Percentiles rank a stretch among this genome's conserved stretches.
These are phyloP conservation scores for Matsumyia berberina DNA, from an alignment of 2,888 invertebrate species.

Conservation along the genomic window DNA sequence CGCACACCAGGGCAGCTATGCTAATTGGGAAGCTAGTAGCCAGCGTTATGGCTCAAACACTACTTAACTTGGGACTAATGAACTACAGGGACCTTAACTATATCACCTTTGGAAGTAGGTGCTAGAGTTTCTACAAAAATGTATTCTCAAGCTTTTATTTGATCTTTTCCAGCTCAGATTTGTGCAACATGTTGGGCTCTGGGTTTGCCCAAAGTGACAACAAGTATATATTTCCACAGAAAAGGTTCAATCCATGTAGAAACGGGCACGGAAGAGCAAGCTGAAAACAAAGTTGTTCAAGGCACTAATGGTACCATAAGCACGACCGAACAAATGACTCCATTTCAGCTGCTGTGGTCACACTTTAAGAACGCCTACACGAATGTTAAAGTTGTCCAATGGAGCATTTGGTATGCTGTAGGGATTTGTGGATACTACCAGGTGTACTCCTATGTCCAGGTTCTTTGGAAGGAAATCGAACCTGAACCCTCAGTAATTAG, in stretches of 20 bases:
- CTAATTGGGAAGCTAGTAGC: conserved; percentile 89
- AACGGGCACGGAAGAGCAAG: neutral
- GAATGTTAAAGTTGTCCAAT: conserved; percentile 87
- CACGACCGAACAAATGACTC: conserved; percentile 48
- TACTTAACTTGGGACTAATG: conserved; percentile 86
- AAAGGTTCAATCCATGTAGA: conserved; percentile 57
- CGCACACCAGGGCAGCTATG: conserved; percentile 89
- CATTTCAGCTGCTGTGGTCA: conserved; percentile 85
- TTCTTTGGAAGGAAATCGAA: conserved; percentile 88
- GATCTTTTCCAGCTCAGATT: conserved; percentile 85
- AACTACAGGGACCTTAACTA: conserved; percentile 89
- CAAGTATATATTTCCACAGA: conserved; percentile 88
- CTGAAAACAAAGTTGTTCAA: conserved; percentile 6
- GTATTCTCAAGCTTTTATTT: conserved; percentile 12
- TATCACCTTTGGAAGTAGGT: conserved; percentile 87
- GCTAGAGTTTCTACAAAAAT: neutral
- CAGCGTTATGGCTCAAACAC: conserved; percentile 87
- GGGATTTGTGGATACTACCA: conserved; percentile 90
- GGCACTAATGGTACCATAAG: conserved; percentile 80
- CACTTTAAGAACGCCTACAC: conserved; percentile 87
- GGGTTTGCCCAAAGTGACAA: conserved; percentile 87
- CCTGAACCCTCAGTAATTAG: conserved; percentile 81
- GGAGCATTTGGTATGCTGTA: conserved; percentile 92
- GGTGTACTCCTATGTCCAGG: conserved; percentile 89
- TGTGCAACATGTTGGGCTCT: conserved; percentile 87